A percentile compares a stretch with the other conserved stretches of the same genome.
Evolutionary conservation across 2,888 invertebrate species (phyloP).

Genomic region (Unio pictorum): DNA sequence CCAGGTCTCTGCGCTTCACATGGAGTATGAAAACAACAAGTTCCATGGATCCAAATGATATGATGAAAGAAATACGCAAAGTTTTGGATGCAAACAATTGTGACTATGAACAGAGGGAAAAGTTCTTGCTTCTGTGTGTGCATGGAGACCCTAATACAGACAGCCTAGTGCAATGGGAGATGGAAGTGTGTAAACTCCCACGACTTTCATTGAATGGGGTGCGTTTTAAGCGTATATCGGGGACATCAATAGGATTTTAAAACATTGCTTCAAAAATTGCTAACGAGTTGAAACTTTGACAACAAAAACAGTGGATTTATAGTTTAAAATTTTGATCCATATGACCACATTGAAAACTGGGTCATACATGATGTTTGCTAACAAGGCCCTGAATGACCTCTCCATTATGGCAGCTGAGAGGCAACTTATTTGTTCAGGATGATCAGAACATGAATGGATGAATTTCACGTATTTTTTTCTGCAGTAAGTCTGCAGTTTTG

Average conservation of each 20-base stretch:
- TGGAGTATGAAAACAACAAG: constrained; percentile 99
- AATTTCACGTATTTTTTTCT: no score
- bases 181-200: constrained; percentile 93
- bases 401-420: no score
- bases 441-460: no score
- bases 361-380: no score
- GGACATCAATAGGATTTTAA: constrained; percentile 98
- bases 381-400: no score
- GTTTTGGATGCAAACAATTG: constrained; percentile 98
- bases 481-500: no score
- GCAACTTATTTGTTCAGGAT: no score
- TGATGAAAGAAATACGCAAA: constrained; percentile 98
- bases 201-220: constrained; percentile 98
- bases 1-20: constrained; percentile 95
- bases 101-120: constrained; percentile 99
- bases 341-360: no score
- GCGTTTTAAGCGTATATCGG: constrained; percentile 77
- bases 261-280: constrained; percentile 99
- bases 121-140: constrained; percentile 96
- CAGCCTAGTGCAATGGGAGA: constrained; percentile 88
- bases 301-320: background rate
- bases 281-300: constrained; percentile 95
- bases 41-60: constrained; percentile 97
- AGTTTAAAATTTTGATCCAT: no score
- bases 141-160: constrained; percentile 99